Base-by-base conservation (phyloP, 2,113 vertebrate species). In the Siphamia tubifer region DNA sequence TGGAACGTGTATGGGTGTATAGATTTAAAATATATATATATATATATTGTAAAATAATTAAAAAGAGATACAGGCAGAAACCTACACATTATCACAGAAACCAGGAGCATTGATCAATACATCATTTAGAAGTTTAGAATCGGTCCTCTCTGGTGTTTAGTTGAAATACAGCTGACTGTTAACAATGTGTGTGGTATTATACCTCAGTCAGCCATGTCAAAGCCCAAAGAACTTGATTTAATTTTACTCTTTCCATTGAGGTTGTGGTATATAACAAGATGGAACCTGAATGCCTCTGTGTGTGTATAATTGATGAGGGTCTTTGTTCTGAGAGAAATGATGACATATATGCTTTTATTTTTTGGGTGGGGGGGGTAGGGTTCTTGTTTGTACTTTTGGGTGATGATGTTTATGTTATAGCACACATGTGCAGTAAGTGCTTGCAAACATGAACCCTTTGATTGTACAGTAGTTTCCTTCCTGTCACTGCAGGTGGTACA, bases 401-500 rank as follows among this genome's bases (percentile, higher is more conserved):
- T 84, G 81, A 79, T 84, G 81, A 87, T 88, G 82, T 84, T 88
- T 85, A 75, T 84, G 79, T 91, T 89, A 57, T 83, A 86, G 94
- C 90, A 93, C 93, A 92, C 91, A 86, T 92, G 94, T 95, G 93
- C 94, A 96, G 90, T 92, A 90, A 90, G 90, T 91, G 90, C 91
- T 91, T 91, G 87, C 90, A 78, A 90, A 89, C 85, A 91, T 87
- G 80, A 90, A 90, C 84, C 90, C 88, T 91, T 90, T 89, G 90
- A 91, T 92, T 93, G 90, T 93, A 93, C 90, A 91, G 90, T 92
- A 88, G 81, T 87, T 83, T 89, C 89, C 84, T 86, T 84, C 89
- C 89, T 88, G 87, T 90, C 82, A 81, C 81, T 84, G 87, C 83
- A 90, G 89, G 79, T 89, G 84, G 86, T 88, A 79, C 83, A 84